phyloP scores from a whole-genome alignment of 1,140 invertebrate genomes.

The Drosophila nigromelanica region DNA sequence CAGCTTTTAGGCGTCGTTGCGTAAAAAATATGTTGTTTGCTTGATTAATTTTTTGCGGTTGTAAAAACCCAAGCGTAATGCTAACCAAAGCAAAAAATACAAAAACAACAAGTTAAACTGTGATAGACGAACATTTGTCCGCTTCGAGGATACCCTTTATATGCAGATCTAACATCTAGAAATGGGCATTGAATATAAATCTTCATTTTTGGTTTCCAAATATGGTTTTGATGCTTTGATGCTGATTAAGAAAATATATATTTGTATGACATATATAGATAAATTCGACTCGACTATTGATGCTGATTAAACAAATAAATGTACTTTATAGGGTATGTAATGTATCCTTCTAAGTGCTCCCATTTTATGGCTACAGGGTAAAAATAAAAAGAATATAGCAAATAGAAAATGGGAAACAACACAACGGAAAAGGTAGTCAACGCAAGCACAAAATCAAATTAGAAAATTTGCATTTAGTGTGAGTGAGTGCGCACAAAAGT shows the following conservation, averaged over 20 bases:
- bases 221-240: too few species aligned
- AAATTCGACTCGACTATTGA: too few species aligned
- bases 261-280: too few species aligned
- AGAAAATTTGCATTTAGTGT: slow-evolving; percentile 73
- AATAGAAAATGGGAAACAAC: slow-evolving; percentile 5
- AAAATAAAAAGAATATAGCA: slow-evolving; percentile 11
- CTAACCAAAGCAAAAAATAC: slow-evolving; percentile 49
- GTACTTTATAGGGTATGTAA: not conserved
- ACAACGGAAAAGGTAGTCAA: slow-evolving; percentile 54
- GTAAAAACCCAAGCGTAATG: slow-evolving; percentile 41
- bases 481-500: slow-evolving; percentile 62
- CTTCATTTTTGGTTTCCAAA: too few species aligned
- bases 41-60: slow-evolving; percentile 77
- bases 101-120: slow-evolving; percentile 20
- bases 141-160: not conserved
- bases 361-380: slow-evolving; percentile 8
- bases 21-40: slow-evolving; percentile 64
- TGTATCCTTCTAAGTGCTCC: not conserved
- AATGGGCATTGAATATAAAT: too few species aligned
- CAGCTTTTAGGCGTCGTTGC: slow-evolving; percentile 39
- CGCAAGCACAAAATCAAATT: slow-evolving; percentile 67
- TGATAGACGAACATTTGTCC: not conserved
- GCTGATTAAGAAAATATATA: too few species aligned
- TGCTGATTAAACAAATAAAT: not conserved
- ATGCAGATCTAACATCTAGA: not conserved